phyloP scores from a whole-genome alignment of 1,140 invertebrate species.

The Goniozus legneri region DNA sequence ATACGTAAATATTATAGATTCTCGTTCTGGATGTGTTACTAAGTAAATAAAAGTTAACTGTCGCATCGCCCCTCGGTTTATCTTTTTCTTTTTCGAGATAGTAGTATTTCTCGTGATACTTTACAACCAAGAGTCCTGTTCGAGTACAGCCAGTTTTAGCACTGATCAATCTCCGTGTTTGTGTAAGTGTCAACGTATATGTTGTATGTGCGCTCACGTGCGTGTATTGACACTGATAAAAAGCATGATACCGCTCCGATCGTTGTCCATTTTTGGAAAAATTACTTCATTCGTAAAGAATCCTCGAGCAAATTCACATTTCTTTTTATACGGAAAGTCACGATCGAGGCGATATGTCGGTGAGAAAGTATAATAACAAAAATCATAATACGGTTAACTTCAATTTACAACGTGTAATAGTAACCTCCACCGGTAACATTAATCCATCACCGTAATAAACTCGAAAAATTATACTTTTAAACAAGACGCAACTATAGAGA shows the following conservation, averaged over 20 bases:
- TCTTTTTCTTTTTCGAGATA: constrained; percentile 13
- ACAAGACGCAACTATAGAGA: too few species aligned
- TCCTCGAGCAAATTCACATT: too few species aligned
- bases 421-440: constrained; percentile 39
- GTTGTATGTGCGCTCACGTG: constrained; percentile 1
- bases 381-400: constrained; percentile 40
- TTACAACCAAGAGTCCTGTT: constrained; percentile 19
- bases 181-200: constrained; percentile 9
- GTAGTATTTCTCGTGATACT: not conserved
- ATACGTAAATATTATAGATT: constrained; percentile 49
- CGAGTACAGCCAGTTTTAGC: too few species aligned
- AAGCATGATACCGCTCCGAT: constrained; percentile 47
- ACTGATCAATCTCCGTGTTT: too few species aligned
- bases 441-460: constrained; percentile 42
- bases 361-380: constrained; percentile 40
- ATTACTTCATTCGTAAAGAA: too few species aligned
- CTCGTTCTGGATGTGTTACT: constrained; percentile 22
- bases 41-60: not conserved
- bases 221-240: constrained; percentile 49
- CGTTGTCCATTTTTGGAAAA: too few species aligned
- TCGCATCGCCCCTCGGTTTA: constrained; percentile 16
- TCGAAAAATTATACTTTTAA: too few species aligned
- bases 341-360: too few species aligned
- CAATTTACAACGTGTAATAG: constrained; percentile 30
- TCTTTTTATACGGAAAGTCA: too few species aligned